Conservation (phyloP, 2,113 vertebrate species). For the Scortum barcoo region DNA sequence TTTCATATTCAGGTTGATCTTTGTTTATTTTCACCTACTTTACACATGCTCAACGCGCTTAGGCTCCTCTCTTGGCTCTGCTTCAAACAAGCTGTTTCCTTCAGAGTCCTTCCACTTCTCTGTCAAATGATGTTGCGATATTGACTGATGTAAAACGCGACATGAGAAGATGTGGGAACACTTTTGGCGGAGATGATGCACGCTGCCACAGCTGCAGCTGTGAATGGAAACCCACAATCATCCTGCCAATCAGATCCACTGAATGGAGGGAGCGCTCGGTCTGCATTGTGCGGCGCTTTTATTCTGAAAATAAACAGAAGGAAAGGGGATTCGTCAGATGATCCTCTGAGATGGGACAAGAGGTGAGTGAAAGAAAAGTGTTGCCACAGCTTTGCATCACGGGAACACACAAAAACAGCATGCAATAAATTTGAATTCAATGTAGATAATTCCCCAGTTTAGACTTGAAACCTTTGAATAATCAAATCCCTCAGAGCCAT, state of each 20-base stretch:
- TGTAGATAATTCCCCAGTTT: background rate
- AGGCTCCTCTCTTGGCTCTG: conserved; percentile 14
- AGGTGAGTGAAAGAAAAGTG: background rate
- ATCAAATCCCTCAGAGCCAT: background rate
- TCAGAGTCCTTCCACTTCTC: background rate
- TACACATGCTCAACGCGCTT: background rate
- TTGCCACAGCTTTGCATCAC: background rate
- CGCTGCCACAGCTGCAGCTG: conserved; percentile 60
- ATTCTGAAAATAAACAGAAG: background rate
- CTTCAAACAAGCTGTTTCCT: conserved; percentile 33
- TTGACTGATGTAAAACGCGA: conserved; percentile 51
- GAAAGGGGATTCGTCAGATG: conserved; percentile 1
- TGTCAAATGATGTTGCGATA: conserved; percentile 51
- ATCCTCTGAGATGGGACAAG: background rate
- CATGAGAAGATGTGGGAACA: conserved; percentile 38
- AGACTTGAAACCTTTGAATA: background rate
- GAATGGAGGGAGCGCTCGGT: background rate
- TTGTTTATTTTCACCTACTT: conserved; percentile 6
- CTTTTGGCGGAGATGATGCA: conserved; percentile 32
- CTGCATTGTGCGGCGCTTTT: background rate
- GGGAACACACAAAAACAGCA: background rate
- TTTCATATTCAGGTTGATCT: background rate
- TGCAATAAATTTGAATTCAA: background rate
- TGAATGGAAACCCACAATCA: conserved; percentile 54
- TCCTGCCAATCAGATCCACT: conserved; percentile 37